Base-by-base conservation (phyloP, 1,140 invertebrate species). In the Scaptodrosophila lebanonensis region DNA sequence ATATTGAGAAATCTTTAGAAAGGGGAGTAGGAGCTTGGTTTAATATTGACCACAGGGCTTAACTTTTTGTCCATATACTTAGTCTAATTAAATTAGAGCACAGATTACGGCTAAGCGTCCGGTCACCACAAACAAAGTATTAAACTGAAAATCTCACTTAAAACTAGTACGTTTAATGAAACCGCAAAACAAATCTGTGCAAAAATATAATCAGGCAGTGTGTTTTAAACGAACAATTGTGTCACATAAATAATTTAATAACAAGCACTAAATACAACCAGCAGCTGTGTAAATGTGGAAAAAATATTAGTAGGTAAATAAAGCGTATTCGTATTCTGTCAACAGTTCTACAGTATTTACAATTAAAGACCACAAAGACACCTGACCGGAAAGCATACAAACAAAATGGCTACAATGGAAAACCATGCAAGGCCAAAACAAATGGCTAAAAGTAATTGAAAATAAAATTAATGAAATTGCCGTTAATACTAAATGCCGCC, bases 201-300 rank as follows among this genome's bases (percentile, higher is more conserved):
- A 44, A 59, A 51, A 15, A 16, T 8, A 13, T 50, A 66, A 58
- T 18, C 40, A 45, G 25, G 7, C 33, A 35, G 11, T 29, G 35
- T 33, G n/a, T n/a, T 43, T 76, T 60, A 76, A 70, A 53, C 56
- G 39, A 25, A 66, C 39, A 58, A 64, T 51, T 51, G 33, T 66
- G 22, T 45, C 36, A 16, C 62, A 82, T 69, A 73, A 66, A 73
- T 68, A 50, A 66, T 72, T 60, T 67, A 76, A 71, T 40, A 64
- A 39, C 53, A n/a, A n/a, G 30, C 36, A 64, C 56, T 56, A 30
- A 65, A 65, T 77, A 79, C 68, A 77, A 72, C 72, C 68, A 79
- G 43, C 64, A 56, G 36, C 40, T 49, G 16, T 40, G 25, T 12
- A 47, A 63, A 30, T 47, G 17, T 13, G 6, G 27, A 49, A 44